These are phyloP conservation scores for Goniozus legneri DNA, from an alignment of 1,140 invertebrate species.

Conservation along the genomic window DNA sequence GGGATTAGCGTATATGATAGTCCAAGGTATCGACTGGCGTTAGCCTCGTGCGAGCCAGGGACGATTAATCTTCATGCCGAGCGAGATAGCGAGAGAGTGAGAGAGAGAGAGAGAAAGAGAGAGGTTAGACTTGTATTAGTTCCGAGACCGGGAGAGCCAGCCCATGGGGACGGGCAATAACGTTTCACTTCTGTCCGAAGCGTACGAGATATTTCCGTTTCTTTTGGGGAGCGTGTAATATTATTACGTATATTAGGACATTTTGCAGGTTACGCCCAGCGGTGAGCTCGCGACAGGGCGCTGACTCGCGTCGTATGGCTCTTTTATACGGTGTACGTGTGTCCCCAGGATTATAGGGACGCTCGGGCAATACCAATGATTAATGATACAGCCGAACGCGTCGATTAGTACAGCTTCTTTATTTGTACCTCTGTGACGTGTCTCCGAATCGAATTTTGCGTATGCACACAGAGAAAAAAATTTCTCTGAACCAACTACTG, in stretches of 20 bases:
- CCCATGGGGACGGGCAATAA: conserved; percentile 40
- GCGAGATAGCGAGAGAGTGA: conserved; percentile 10
- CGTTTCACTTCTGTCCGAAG: conserved; percentile 35
- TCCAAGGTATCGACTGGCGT: no score
- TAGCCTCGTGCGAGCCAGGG: conserved; percentile 39
- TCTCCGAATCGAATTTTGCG: background rate
- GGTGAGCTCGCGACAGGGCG: no score
- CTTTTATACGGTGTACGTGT: background rate
- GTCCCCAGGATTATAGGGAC: background rate
- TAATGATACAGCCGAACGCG: background rate
- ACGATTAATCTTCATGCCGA: conserved; percentile 48
- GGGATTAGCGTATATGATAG: no score
- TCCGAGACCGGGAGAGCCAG: conserved; percentile 30
- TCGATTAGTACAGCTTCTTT: background rate
- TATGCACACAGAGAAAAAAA: no score
- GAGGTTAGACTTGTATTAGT: conserved; percentile 34
- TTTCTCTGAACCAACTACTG: no score
- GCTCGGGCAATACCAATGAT: background rate
- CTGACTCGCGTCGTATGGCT: no score
- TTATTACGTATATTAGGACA: conserved; percentile 5
- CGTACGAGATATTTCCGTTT: background rate
- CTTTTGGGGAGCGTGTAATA: background rate
- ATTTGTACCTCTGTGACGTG: background rate
- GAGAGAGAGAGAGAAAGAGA: conserved; percentile 1
- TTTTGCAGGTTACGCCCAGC: background rate